Conservation (phyloP, 2,797 vertebrate species). For the Periophthalmus magnuspinnatus region DNA sequence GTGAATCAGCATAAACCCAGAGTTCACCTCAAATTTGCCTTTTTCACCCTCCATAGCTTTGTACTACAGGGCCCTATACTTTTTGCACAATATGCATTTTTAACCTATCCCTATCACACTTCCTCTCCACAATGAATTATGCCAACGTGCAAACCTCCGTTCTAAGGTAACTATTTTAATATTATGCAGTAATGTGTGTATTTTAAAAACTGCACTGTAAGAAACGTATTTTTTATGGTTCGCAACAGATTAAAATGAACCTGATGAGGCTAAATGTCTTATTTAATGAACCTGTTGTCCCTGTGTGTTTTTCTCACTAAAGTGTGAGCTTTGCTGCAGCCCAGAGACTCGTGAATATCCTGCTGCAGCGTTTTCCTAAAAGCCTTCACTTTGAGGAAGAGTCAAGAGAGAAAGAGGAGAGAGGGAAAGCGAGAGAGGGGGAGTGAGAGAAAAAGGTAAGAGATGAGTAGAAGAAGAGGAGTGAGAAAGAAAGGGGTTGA, state of each 20-base stretch:
- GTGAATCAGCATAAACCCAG: background rate
- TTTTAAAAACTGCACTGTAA: constrained; percentile 26
- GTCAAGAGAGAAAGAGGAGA: constrained; percentile 10
- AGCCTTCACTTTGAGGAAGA: constrained; percentile 28
- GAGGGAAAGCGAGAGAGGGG: background rate
- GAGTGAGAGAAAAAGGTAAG: too few species aligned
- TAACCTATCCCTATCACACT: constrained; percentile 8
- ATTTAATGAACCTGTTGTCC: constrained; percentile 30
- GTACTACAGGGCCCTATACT: constrained; percentile 35
- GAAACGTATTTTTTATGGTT: constrained; percentile 54
- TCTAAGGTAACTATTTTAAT: constrained; percentile 25
- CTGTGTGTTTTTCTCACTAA: constrained; percentile 27
- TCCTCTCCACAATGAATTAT: constrained; percentile 26
- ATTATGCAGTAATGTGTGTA: constrained; percentile 35
- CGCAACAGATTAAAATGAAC: constrained; percentile 53
- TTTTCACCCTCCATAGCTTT: background rate
- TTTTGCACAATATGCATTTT: constrained; percentile 44
- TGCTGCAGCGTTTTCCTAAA: constrained; percentile 25
- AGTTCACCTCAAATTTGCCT: background rate
- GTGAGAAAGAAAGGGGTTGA: too few species aligned
- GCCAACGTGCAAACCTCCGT: constrained; percentile 3
- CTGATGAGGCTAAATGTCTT: constrained; percentile 38
- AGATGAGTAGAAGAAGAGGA: too few species aligned
- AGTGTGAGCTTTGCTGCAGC: background rate
- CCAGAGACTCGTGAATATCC: constrained; percentile 21